A percentile compares a stretch with the other conserved stretches of the same genome.
phyloP scores from a whole-genome alignment of 2,797 vertebrate species.

The Lagodon rhomboides region DNA sequence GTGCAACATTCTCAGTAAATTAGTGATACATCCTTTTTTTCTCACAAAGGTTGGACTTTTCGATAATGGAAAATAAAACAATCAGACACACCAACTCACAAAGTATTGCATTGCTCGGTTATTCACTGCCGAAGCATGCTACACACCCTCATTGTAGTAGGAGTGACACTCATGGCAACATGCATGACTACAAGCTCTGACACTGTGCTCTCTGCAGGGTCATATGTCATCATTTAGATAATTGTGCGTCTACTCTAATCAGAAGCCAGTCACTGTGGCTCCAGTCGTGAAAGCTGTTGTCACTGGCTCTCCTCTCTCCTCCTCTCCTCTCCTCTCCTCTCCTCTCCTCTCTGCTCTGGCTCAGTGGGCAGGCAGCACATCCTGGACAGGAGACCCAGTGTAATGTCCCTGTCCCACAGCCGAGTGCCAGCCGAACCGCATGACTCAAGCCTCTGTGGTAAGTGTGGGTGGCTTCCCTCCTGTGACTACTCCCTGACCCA shows the following conservation, averaged over 20 bases:
- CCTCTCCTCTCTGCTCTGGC: slow-evolving; percentile 5
- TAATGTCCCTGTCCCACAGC: slow-evolving; percentile 57
- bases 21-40: too few species aligned
- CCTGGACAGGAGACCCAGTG: slow-evolving; percentile 58
- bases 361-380: slow-evolving; percentile 36
- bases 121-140: slow-evolving; percentile 53
- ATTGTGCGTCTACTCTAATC: slow-evolving; percentile 49
- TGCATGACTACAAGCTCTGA: slow-evolving; percentile 31
- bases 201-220: slow-evolving; percentile 41
- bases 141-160: slow-evolving; percentile 42
- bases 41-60: neutral
- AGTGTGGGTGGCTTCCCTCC: slow-evolving; percentile 78
- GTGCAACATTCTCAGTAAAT: neutral
- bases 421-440: slow-evolving; percentile 64
- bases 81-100: neutral
- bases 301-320: slow-evolving; percentile 1
- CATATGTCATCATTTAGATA: slow-evolving; percentile 52
- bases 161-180: slow-evolving; percentile 45
- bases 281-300: slow-evolving; percentile 39
- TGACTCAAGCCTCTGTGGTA: slow-evolving; percentile 81
- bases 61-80: neutral
- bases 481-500: slow-evolving; percentile 78
- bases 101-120: slow-evolving; percentile 32
- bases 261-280: slow-evolving; percentile 37
- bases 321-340: too few species aligned